Percentiles rank a stretch among this genome's conserved stretches.
Conservation (phyloP, 2,888 invertebrate genomes). For the Drosophila nigricruria region DNA sequence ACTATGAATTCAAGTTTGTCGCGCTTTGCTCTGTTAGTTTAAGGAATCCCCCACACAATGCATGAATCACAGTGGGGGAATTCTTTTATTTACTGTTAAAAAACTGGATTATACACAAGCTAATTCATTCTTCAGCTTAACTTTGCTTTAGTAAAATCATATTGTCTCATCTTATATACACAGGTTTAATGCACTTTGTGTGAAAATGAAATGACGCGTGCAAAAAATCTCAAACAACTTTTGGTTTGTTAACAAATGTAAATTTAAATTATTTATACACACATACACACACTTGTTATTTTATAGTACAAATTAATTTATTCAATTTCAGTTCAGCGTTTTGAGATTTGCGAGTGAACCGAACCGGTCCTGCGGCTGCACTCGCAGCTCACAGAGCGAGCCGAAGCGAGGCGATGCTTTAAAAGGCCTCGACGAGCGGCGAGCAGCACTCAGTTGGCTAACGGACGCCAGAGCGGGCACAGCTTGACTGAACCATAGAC, state of each 20-base stretch:
- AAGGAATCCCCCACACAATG: slow-evolving; percentile 38
- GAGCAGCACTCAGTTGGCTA: slow-evolving; percentile 74
- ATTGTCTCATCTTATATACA: background rate
- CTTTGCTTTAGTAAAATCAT: background rate
- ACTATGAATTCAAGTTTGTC: slow-evolving; percentile 8
- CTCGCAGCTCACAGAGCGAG: slow-evolving; percentile 12
- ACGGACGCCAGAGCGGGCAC: slow-evolving; percentile 53
- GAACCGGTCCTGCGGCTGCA: slow-evolving; percentile 70
- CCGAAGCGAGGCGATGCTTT: slow-evolving; percentile 61
- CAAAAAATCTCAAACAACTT: background rate
- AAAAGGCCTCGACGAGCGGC: slow-evolving; percentile 53
- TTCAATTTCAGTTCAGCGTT: slow-evolving; percentile 4
- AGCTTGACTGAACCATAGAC: slow-evolving; percentile 30
- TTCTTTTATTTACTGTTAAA: slow-evolving; percentile 4
- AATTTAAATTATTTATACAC: slow-evolving; percentile 8
- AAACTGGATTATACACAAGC: background rate
- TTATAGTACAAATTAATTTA: slow-evolving; percentile 39
- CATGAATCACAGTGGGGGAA: slow-evolving; percentile 48
- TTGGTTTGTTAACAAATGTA: slow-evolving; percentile 2
- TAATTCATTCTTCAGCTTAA: slow-evolving; percentile 9
- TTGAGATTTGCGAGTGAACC: slow-evolving; percentile 8
- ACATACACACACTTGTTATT: background rate
- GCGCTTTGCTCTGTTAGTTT: slow-evolving; percentile 8
- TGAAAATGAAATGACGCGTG: slow-evolving; percentile 1
- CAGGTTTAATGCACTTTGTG: slow-evolving; percentile 30